These are phyloP conservation scores for Daubentonia madagascariensis DNA, from an alignment of 2,113 vertebrate species.

Conservation along the genomic window DNA sequence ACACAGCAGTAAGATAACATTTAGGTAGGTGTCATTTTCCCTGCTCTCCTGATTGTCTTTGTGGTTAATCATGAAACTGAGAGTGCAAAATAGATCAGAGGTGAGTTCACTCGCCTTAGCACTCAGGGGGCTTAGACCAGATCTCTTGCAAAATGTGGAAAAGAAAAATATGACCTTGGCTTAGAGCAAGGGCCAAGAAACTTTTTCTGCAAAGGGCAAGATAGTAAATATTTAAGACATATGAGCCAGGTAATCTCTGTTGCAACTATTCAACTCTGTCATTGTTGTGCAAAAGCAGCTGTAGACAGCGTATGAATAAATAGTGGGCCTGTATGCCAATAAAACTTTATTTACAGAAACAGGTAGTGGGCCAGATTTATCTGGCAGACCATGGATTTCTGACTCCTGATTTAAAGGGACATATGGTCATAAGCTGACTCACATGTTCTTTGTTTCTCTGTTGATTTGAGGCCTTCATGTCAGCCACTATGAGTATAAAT, in stretches of 20 bases:
- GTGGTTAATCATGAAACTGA: neutral
- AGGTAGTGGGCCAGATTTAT: neutral
- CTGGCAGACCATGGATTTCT: neutral
- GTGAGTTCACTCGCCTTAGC: neutral
- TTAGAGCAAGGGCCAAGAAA: neutral
- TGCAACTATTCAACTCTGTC: neutral
- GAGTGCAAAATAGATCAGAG: too few species aligned
- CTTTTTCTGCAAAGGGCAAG: neutral
- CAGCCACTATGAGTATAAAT: neutral
- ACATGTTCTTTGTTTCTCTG: neutral
- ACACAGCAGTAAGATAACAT: neutral
- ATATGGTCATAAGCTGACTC: neutral
- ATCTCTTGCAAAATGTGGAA: neutral
- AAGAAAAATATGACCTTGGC: neutral
- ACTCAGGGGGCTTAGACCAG: neutral
- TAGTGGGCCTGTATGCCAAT: neutral
- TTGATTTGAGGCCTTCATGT: neutral
- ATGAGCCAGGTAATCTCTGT: neutral
- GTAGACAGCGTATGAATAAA: neutral
- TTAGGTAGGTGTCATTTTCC: neutral
- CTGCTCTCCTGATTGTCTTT: neutral
- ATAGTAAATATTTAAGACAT: neutral
- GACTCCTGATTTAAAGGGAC: neutral
- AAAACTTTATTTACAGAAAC: neutral
- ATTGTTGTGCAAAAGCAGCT: neutral